Base-by-base conservation (phyloP, 2,113 vertebrate genomes). In the Astatoreochromis straeleni region DNA sequence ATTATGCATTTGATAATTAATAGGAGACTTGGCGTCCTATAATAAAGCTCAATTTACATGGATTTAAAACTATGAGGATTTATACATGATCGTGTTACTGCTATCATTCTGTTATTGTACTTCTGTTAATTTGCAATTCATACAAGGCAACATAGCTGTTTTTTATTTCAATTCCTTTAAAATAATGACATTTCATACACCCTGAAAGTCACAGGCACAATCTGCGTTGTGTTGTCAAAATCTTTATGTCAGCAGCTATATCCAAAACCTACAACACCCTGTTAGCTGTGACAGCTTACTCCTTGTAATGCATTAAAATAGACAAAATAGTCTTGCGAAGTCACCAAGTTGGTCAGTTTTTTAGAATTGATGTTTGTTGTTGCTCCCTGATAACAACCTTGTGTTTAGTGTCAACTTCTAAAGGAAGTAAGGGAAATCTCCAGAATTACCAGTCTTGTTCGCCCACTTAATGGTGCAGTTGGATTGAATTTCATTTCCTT, bases 401-500 rank as follows among this genome's bases (percentile, higher is more conserved):
- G 12, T 80, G 80, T 83, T 86, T 79, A 75, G 51, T 45, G 53
- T 60, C n/a, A 11, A 75, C 60, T 85, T 40, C 8, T 10, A 85
- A 78, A 70, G 45, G 73, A 81, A 45, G 10, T 58, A 45, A 79
- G 60, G 42, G 58, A 88, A 87, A 83, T 79, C 90, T 93, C 47
- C 87, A 92, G 81, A 91, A 88, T 93, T 70, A 86, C 89, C 92
- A 81, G 88, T 92, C 83, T 78, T 47, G 78, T 91, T 57, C 26
- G 80, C 58, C 70, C 85, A 91, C 84, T 90, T 93, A 96, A 96
- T 96, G 94, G 95, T 95, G 94, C 79, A 7, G 82, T 80, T 33
- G 92, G 88, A 91, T 92, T 89, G 93, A 89, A 92, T 96, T 97
- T 96, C 95, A 91, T 82, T 92, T 93, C 91, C 89, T 88, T 90